Evolutionary conservation across 2,888 invertebrate genomes (phyloP).

Genomic region (Mechanitis messenoides): DNA sequence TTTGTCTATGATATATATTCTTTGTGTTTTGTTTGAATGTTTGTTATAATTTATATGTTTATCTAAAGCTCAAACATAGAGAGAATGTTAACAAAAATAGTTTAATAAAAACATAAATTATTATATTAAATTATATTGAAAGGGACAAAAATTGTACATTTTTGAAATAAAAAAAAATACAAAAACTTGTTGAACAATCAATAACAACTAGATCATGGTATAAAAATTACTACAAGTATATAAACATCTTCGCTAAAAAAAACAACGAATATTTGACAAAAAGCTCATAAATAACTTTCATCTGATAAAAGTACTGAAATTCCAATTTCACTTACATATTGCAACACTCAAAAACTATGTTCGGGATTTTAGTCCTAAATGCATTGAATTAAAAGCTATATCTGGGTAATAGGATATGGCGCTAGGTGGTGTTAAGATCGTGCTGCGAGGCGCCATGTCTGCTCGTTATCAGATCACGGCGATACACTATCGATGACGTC

Average conservation of each 20-base stretch:
- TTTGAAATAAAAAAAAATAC: too few relatives aligned
- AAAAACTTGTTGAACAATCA: too few relatives aligned
- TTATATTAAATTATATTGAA: too few relatives aligned
- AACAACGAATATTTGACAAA: background rate
- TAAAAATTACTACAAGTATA: too few relatives aligned
- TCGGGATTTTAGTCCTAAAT: background rate
- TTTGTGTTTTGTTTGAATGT: too few relatives aligned
- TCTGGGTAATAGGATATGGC: background rate
- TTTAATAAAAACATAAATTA: too few relatives aligned
- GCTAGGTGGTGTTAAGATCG: conserved; percentile 8
- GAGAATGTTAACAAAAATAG: too few relatives aligned
- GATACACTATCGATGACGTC: conserved; percentile 55
- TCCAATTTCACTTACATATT: conserved; percentile 5
- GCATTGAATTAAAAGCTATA: conserved; percentile 5
- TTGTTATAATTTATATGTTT: too few relatives aligned
- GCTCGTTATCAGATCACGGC: conserved; percentile 45
- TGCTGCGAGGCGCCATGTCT: conserved; percentile 49
- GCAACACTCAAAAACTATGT: background rate
- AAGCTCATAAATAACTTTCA: conserved; percentile 5
- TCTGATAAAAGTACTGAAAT: conserved; percentile 10
- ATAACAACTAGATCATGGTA: too few relatives aligned
- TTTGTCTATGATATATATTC: too few relatives aligned
- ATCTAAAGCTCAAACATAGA: too few relatives aligned
- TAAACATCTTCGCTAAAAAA: background rate
- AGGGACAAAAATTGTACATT: too few relatives aligned